Percentiles rank a stretch among this genome's conserved stretches.
Evolutionary conservation across 2,113 vertebrate genomes (phyloP).

Genomic region (Dasyurus viverrinus): DNA sequence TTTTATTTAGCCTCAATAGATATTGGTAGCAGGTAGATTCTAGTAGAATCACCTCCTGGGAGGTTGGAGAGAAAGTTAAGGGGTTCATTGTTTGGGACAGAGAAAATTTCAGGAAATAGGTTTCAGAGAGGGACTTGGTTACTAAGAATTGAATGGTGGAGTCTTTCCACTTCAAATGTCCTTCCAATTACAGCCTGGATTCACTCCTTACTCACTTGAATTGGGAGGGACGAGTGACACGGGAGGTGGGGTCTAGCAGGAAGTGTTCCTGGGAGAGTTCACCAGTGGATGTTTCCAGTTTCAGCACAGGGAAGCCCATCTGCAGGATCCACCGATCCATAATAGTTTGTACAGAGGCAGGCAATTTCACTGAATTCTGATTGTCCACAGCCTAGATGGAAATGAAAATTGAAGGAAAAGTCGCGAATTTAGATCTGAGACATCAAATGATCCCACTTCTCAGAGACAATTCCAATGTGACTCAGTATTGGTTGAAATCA

Average conservation of each 20-base stretch:
- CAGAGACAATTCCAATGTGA: not conserved
- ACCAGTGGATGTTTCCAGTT: conserved; percentile 83
- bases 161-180: not conserved
- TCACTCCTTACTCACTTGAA: conserved; percentile 84
- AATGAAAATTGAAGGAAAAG: not conserved
- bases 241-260: conserved; percentile 85
- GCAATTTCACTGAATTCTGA: accelerated
- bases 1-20: not conserved
- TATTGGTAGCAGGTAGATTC: not conserved
- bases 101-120: not conserved
- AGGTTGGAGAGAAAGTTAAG: not conserved
- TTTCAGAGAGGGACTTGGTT: not conserved
- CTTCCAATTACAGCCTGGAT: not conserved
- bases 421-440: not conserved
- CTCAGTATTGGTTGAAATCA: not conserved
- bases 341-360: conserved; percentile 71
- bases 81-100: not conserved
- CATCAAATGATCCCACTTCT: not conserved
- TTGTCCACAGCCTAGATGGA: conserved; percentile 67
- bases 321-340: conserved; percentile 96
- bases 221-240: conserved; percentile 78
- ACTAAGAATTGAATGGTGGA: not conserved
- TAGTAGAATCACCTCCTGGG: not conserved
- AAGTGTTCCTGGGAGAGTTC: conserved; percentile 87
- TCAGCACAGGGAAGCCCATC: conserved; percentile 95